These are phyloP conservation scores for Chaetura pelagica DNA, from an alignment of 2,113 vertebrate species.

Conservation along the genomic window DNA sequence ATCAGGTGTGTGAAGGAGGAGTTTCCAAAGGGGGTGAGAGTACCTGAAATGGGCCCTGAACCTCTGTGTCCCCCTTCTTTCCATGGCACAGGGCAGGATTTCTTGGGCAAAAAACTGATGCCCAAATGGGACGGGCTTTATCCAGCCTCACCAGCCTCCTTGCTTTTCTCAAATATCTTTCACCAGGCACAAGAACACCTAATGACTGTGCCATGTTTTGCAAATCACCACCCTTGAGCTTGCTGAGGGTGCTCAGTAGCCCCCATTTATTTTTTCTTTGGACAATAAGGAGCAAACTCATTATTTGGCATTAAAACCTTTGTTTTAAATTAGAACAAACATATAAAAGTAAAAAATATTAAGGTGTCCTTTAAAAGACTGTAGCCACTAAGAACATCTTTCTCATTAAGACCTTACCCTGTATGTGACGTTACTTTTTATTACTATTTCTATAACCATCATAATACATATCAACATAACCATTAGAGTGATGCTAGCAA, in stretches of 20 bases:
- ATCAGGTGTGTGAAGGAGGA: background rate
- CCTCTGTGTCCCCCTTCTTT: background rate
- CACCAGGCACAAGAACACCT: background rate
- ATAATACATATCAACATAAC: background rate
- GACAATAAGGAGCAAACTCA: background rate
- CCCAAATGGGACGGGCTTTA: accelerated
- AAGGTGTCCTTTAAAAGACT: background rate
- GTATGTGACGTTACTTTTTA: background rate
- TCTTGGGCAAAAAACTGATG: background rate
- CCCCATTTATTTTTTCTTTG: background rate
- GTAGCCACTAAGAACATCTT: background rate
- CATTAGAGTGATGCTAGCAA: background rate
- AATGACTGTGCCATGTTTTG: background rate
- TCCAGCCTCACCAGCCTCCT: background rate
- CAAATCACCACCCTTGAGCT: background rate
- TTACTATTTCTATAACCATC: background rate
- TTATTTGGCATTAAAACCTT: background rate
- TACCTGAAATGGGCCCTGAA: background rate
- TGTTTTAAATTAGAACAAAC: background rate
- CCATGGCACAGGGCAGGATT: background rate
- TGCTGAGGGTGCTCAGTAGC: background rate
- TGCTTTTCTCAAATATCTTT: background rate
- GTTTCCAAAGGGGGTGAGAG: background rate
- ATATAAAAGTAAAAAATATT: background rate
- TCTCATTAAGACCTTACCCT: background rate